These are phyloP conservation scores for Actinopyga echinites DNA, from an alignment of 53 echinoderm and acorn worm species.

Conservation along the genomic window DNA sequence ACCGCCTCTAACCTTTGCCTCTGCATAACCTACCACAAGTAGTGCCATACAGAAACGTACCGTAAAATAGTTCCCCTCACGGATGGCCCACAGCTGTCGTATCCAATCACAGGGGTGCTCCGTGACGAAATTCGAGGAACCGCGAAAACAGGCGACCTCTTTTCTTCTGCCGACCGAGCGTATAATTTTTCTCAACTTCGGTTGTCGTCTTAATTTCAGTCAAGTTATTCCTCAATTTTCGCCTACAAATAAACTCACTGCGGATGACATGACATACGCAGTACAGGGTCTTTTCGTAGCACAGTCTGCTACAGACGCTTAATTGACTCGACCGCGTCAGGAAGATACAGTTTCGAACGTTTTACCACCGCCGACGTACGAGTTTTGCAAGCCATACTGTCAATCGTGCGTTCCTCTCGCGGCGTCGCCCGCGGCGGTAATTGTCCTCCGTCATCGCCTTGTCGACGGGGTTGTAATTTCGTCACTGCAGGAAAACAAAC, in stretches of 20 bases:
- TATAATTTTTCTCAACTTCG: constrained; percentile 10
- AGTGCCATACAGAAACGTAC: too few relatives aligned
- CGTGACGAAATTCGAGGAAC: constrained; percentile 26
- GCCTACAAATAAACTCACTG: too few relatives aligned
- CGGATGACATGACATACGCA: too few relatives aligned
- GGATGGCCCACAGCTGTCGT: constrained; percentile 18
- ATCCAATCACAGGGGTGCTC: not conserved
- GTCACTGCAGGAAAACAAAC: constrained; percentile 39
- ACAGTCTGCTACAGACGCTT: too few relatives aligned
- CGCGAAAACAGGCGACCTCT: not conserved
- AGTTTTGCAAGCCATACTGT: not conserved
- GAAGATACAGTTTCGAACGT: constrained; percentile 13
- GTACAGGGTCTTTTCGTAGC: too few relatives aligned
- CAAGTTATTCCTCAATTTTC: constrained; percentile 10
- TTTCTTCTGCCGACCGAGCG: constrained; percentile 19
- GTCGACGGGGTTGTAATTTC: constrained; percentile 22
- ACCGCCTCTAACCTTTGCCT: too few relatives aligned
- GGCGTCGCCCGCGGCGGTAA: constrained; percentile 31
- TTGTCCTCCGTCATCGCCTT: constrained; percentile 31
- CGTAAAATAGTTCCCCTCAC: too few relatives aligned
- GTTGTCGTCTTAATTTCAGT: not conserved
- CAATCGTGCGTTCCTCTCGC: constrained; percentile 10
- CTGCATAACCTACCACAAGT: too few relatives aligned
- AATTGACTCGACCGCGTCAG: too few relatives aligned
- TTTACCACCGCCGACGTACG: constrained; percentile 8